Evolutionary conservation across 2,113 vertebrate genomes (phyloP), one percentile per base, ranked within the genome.

Genomic region (Clinocottus analis): DNA sequence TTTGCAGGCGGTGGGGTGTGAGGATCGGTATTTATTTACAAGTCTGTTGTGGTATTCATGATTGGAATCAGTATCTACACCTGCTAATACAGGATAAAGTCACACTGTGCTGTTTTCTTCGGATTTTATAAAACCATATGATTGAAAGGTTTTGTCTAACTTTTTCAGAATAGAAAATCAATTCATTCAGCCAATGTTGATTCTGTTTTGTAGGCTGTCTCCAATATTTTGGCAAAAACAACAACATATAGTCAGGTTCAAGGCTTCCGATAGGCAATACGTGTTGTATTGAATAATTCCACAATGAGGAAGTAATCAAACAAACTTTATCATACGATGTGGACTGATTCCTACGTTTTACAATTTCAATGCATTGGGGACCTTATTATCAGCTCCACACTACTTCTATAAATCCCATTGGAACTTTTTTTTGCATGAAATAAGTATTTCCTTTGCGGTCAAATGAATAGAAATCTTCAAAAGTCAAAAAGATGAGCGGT

Each of bases 401-500:
- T 75, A 49, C 77, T 35, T 59, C 37, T 61, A 8, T 56, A 25
- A 41, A 71, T 68, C 7, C n/a, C 53, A 66, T 58, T 79, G 53
- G 72, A 75, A 64, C 35, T 53, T 60, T 3, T 56, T 74, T 75
- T 41, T 64, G 61, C 82, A 80, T 83, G 19, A 67, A 78, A 84
- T 45, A 63, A 13, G 14, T 49, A 41, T 78, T 69, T 75, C n/a
- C 60, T 90, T 74, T 78, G 58, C 60, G 23, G 55, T 74, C 51
- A 64, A 70, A 88, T 85, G 17, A 86, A 89, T 61, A 72, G 37
- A 84, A 84, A 81, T 83, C 78, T 86, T 61, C 82, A 62, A 80
- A 83, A 85, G 74, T 79, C 59, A 86, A 85, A 85, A 84, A 80
- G 68, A 87, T 78, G 83, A 83, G 76, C 75, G 39, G 63, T 63